These are phyloP conservation scores for Pristionchus fissidentatus DNA, from an alignment of 2,888 invertebrate species.

Conservation along the genomic window DNA sequence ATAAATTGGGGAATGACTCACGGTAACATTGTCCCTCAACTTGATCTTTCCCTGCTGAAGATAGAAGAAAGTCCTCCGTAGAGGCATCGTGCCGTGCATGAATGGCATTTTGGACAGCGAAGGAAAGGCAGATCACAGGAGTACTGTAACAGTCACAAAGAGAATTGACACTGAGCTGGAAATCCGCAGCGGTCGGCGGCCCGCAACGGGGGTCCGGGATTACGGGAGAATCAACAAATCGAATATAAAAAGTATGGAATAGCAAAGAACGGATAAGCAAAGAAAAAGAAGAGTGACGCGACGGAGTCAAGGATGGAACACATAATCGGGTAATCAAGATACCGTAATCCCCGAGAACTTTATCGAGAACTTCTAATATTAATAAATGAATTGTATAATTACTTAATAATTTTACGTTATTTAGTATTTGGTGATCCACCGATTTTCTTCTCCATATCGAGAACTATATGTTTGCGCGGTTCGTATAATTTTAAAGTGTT, in stretches of 20 bases:
- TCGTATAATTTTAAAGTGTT: no score
- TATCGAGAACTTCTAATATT: no score
- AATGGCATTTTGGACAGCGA: slow-evolving; percentile 68
- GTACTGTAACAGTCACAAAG: not conserved
- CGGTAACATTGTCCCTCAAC: slow-evolving; percentile 72
- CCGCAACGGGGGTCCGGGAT: not conserved
- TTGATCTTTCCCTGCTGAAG: slow-evolving; percentile 73
- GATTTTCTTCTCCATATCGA: no score
- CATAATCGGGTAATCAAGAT: no score
- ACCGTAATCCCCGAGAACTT: no score
- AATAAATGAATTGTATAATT: no score
- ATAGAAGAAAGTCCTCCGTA: slow-evolving; percentile 75
- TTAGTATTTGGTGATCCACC: no score
- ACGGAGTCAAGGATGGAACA: no score
- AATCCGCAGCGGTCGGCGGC: not conserved
- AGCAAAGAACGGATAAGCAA: no score
- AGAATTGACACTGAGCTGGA: not conserved
- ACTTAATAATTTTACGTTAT: no score
- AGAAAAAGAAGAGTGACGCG: no score
- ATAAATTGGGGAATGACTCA: slow-evolving; percentile 7
- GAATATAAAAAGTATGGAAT: not conserved
- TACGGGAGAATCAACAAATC: not conserved
- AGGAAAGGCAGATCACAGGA: not conserved
- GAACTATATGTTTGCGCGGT: no score
- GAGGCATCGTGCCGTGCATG: slow-evolving; percentile 74